Evolutionary conservation across 1,140 invertebrate species (phyloP).

Genomic region (Drosophila orena): DNA sequence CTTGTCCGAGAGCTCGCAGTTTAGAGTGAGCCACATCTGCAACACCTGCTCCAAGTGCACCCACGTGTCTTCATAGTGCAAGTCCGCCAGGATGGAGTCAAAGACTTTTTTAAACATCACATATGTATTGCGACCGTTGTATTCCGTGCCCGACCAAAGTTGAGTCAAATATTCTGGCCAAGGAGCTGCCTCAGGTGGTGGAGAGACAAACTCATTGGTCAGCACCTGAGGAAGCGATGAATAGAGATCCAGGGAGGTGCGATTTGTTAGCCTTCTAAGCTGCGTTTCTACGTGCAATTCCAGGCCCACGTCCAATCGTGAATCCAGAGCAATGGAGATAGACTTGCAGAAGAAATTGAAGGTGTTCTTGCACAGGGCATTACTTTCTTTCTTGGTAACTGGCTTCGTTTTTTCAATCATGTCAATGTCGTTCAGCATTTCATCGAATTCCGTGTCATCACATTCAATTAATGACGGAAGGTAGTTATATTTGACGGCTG

Average conservation of each 20-base stretch:
- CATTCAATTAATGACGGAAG: constrained; percentile 89
- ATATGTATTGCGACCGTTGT: constrained; percentile 73
- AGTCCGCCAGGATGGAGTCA: constrained; percentile 89
- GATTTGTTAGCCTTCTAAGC: constrained; percentile 88
- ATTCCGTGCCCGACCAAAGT: constrained; percentile 82
- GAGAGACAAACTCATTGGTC: constrained; percentile 78
- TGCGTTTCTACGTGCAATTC: constrained; percentile 90
- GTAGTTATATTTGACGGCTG: constrained; percentile 85
- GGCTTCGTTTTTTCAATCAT: constrained; percentile 87
- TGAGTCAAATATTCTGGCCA: constrained; percentile 85
- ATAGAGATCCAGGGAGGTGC: constrained; percentile 81
- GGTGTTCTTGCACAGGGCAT: constrained; percentile 69
- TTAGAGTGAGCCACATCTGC: constrained; percentile 93
- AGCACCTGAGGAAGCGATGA: constrained; percentile 85
- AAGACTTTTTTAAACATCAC: constrained; percentile 90
- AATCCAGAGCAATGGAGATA: constrained; percentile 90
- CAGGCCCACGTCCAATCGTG: constrained; percentile 91
- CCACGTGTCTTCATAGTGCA: constrained; percentile 86
- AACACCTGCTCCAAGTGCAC: constrained; percentile 92
- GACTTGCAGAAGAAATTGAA: constrained; percentile 85
- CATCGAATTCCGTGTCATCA: constrained; percentile 90
- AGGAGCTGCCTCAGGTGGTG: constrained; percentile 73
- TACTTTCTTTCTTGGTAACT: constrained; percentile 81
- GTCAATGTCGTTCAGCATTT: constrained; percentile 89
- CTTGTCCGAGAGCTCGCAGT: constrained; percentile 86